Evolutionary conservation across 2,888 invertebrate species (phyloP), one percentile per base, ranked within the genome.

Genomic region (Metopia argyrocephala): DNA sequence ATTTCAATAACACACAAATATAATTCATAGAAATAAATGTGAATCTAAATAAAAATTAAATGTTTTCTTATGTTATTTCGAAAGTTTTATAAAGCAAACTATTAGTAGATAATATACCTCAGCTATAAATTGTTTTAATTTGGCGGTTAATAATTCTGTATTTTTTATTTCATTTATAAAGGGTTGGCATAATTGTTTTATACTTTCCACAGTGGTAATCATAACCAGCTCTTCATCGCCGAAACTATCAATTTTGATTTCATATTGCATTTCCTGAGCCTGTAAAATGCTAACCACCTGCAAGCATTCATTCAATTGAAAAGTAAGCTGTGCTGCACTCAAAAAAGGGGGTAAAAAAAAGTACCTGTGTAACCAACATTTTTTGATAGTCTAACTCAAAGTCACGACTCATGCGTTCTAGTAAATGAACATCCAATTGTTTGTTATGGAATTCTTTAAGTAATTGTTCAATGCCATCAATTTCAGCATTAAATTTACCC

Each of bases 1-100:
- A 91, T 88, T 78, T 90, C 89, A 46, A 91, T 87, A 9, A 91
- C 87, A 76, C 88, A 89, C 28, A 91, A 84, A 83, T 90, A 91
- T 38, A 90, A 84, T 78, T 91, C 91, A 82, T 91, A 91, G 74
- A 91, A 91, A 79, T 91, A 91, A 3, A 88, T 88, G 81, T 91
- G 90, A 25, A 90, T 89, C 90, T 90, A 31, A 27, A 82, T 68
- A 45, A 48, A 12, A 2, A 21, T 5, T 12, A 15, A 15, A 38
- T n/a, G n/a, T n/a, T n/a, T n/a, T n/a, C n/a, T n/a, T n/a, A n/a
- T n/a, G n/a, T n/a, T n/a, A n/a, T n/a, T n/a, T n/a, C n/a, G n/a
- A n/a, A n/a, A n/a, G n/a, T n/a, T n/a, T n/a, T n/a, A n/a, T n/a
- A n/a, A n/a, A n/a, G n/a, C n/a, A n/a, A n/a, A n/a, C n/a, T n/a